Evolutionary conservation across 2,888 invertebrate genomes (phyloP), one percentile per base, ranked within the genome.

Genomic region (Charanyca ferruginea): DNA sequence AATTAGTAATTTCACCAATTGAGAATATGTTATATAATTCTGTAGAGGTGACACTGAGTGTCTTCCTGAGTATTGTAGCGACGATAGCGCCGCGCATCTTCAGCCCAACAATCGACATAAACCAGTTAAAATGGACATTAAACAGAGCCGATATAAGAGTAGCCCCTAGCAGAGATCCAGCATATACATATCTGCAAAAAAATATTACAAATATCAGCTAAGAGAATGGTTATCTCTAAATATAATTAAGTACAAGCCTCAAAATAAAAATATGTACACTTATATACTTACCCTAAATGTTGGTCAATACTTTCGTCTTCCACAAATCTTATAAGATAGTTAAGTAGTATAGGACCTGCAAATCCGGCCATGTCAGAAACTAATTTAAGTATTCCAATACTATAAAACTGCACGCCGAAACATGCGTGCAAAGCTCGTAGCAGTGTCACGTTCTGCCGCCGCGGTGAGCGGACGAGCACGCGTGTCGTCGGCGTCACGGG

Each of bases 1-100:
- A 98, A 93, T 99, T 99, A 1, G 99, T 97, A 65, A 99, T 97
- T 95, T 99, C 98, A 0, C 99, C 99, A 45, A 97, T 96, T 16
- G 96, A 96, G 84, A 85, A 96, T 80, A 83, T 91, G 80, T 83
- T 96, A 82, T 88, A 95, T 80, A 89, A 92, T 79, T 79, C 95
- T 64, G 92, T 96, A 73, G 95, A 92, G 0, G 95, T 94, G 5
- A 95, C 94, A 71, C 94, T 93, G 0, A 95, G 87, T 0, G 94
- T 95, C 80, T 96, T 95, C 51, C 97, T 96, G 85, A 99, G 86
- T 44, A 95, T 91, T 0, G 97, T 97, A 6, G 98, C 97, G 0
- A 99, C 97, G 42, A 99, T 95, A 0, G 98, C 97, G 7, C 97
- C 97, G 48, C 98, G 96, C 94, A 99, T 98, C 94, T 98, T 98